phyloP scores from a whole-genome alignment of 2,113 vertebrate species.

The Osmerus eperlanus region DNA sequence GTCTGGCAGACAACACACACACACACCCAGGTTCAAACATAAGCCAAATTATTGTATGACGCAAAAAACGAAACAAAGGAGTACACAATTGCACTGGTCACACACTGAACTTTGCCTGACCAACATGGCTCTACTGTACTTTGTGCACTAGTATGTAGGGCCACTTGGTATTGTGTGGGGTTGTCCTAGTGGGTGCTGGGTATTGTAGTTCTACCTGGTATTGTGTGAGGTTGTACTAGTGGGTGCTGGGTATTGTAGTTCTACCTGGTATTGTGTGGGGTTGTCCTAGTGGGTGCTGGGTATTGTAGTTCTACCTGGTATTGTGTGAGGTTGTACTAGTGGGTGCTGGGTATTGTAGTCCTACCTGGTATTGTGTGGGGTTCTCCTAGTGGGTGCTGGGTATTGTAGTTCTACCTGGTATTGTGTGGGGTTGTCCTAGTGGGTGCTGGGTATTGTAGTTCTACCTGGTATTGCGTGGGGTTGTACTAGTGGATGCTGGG shows the following conservation, averaged over 20 bases:
- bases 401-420: too few relatives aligned
- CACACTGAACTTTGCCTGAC: not conserved
- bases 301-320: too few relatives aligned
- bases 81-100: too few relatives aligned
- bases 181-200: too few relatives aligned
- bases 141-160: not conserved
- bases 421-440: too few relatives aligned
- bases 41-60: not conserved
- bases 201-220: too few relatives aligned
- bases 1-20: constrained; percentile 65
- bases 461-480: not conserved
- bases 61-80: too few relatives aligned
- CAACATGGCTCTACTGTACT: not conserved
- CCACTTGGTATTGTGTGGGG: not conserved
- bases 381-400: too few relatives aligned
- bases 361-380: too few relatives aligned
- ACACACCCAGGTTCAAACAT: not conserved
- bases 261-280: not conserved
- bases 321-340: too few relatives aligned
- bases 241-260: not conserved
- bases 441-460: not conserved
- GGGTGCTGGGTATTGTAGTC: too few relatives aligned
- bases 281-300: not conserved
- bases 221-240: too few relatives aligned
- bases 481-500: not conserved